Evolutionary conservation across 1,140 invertebrate genomes (phyloP).

Genomic region (Agraylea sexmaculata): DNA sequence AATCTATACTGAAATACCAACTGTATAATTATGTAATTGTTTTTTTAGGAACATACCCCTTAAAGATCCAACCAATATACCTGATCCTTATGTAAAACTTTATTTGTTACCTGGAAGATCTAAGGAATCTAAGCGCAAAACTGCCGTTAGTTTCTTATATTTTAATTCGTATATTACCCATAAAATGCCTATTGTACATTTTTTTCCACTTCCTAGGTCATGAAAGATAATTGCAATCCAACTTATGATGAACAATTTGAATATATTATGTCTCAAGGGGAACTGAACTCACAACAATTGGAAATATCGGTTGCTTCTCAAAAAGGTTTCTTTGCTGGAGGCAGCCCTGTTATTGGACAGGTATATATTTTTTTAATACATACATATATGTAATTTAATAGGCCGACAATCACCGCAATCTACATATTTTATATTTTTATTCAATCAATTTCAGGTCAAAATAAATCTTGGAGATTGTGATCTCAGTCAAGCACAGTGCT

Average conservation of each 20-base stretch:
- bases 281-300: slow-evolving; percentile 57
- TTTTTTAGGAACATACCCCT: slow-evolving; percentile 65
- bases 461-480: slow-evolving; percentile 55
- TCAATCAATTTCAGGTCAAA: slow-evolving; percentile 50
- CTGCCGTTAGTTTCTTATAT: slow-evolving; percentile 52
- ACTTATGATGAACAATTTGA: slow-evolving; percentile 85
- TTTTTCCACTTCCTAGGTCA: slow-evolving; percentile 36
- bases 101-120: slow-evolving; percentile 80
- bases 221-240: slow-evolving; percentile 85
- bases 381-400: slow-evolving; percentile 10
- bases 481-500: slow-evolving; percentile 48
- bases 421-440: slow-evolving; percentile 19
- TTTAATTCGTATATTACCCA: too few species aligned
- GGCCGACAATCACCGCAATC: slow-evolving; percentile 6
- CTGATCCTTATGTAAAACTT: slow-evolving; percentile 90
- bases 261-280: slow-evolving; percentile 65
- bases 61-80: slow-evolving; percentile 77
- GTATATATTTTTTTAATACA: slow-evolving; percentile 30
- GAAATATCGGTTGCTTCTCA: slow-evolving; percentile 76
- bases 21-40: slow-evolving; percentile 19
- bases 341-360: slow-evolving; percentile 72
- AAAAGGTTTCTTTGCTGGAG: slow-evolving; percentile 63
- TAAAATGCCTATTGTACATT: background rate
- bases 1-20: background rate
- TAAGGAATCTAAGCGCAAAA: slow-evolving; percentile 85